phyloP scores from a whole-genome alignment of 1,140 invertebrate species.

The Formica selysi region DNA sequence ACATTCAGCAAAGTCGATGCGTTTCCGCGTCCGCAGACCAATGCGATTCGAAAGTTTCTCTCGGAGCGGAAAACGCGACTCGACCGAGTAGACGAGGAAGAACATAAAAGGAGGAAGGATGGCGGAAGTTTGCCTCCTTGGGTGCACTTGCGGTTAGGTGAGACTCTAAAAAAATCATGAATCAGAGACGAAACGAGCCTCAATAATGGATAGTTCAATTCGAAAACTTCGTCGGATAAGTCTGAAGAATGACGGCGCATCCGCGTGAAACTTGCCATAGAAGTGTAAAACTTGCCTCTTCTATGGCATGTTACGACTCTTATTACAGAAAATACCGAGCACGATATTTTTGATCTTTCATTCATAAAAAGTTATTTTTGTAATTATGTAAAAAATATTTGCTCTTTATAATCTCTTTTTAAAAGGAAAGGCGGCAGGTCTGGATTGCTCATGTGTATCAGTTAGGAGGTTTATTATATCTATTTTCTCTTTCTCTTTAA shows the following conservation, averaged over 20 bases:
- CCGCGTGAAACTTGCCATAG: conserved; percentile 39
- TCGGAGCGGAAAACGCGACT: conserved; percentile 27
- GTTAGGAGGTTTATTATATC: background rate
- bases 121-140: conserved; percentile 58
- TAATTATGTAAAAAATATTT: background rate
- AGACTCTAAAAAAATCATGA: conserved; percentile 71
- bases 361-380: conserved; percentile 8
- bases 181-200: conserved; percentile 67
- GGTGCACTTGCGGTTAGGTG: conserved; percentile 59
- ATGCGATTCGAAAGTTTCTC: conserved; percentile 54
- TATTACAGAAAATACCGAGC: conserved; percentile 39
- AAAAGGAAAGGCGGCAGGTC: background rate
- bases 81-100: conserved; percentile 52
- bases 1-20: conserved; percentile 8
- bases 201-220: conserved; percentile 73
- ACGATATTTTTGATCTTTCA: conserved; percentile 17
- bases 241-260: conserved; percentile 55
- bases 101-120: conserved; percentile 41
- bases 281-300: conserved; percentile 37
- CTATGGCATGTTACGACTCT: conserved; percentile 30
- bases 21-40: conserved; percentile 26
- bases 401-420: background rate
- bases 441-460: background rate
- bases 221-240: conserved; percentile 54
- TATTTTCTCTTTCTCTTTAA: background rate